Conservation (phyloP, 2,797 vertebrate genomes). For the Poeciliopsis presidionis region DNA sequence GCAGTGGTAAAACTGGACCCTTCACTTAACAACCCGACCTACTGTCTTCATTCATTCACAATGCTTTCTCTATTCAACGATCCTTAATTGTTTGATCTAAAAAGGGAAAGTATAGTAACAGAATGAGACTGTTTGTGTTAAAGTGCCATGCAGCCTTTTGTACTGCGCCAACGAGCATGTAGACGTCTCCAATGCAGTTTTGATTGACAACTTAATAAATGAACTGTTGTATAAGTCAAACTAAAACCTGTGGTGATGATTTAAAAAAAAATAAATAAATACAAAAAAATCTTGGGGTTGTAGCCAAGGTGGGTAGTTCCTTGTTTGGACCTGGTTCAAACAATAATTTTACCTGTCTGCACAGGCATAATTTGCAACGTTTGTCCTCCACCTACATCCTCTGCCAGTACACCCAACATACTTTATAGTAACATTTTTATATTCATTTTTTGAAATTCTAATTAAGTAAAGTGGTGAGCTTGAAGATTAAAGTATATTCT, state of each 20-base stretch:
- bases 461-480: background rate
- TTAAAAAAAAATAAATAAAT: background rate
- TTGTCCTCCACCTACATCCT: background rate
- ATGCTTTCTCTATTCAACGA: background rate
- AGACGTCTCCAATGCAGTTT: background rate
- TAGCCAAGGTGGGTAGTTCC: background rate
- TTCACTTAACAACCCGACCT: background rate
- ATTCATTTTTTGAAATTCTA: background rate
- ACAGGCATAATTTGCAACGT: background rate
- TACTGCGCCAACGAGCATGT: background rate
- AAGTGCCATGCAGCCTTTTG: background rate
- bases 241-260: background rate
- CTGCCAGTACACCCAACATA: background rate
- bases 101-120: background rate
- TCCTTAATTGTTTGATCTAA: background rate
- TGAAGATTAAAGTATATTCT: background rate
- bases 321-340: background rate
- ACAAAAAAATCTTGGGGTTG: background rate
- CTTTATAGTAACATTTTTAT: background rate
- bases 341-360: background rate
- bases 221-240: background rate
- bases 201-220: background rate
- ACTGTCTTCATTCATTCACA: background rate
- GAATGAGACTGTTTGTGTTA: background rate
- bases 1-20: background rate